Conservation (phyloP, 2,888 invertebrate genomes). For the Tenthredo livida region DNA sequence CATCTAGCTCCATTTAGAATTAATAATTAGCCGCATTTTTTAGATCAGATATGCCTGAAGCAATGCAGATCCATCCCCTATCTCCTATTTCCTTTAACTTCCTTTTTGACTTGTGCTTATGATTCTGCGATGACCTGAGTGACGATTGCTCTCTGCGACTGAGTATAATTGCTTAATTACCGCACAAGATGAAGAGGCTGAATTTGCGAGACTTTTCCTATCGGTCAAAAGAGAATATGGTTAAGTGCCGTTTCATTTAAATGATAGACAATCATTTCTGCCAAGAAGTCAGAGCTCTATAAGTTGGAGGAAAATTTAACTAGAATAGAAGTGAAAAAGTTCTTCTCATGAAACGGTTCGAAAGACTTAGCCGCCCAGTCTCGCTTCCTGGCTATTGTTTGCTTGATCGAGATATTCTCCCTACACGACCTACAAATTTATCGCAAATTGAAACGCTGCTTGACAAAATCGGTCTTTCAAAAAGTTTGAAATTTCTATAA, state of each 20-base stretch:
- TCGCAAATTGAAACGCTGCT: slow-evolving; percentile 38
- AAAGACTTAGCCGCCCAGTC: not conserved
- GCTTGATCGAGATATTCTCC: slow-evolving; percentile 38
- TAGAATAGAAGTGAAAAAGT: slow-evolving; percentile 11
- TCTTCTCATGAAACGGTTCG: slow-evolving; percentile 10
- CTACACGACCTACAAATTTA: slow-evolving; percentile 26
- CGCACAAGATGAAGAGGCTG: not conserved
- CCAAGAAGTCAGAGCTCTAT: slow-evolving; percentile 2
- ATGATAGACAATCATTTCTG: not conserved
- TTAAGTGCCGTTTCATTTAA: not conserved
- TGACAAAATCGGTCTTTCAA: slow-evolving; percentile 27
- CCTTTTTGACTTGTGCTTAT: not conserved
- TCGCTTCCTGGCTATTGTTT: slow-evolving; percentile 27
- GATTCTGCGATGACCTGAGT: not conserved
- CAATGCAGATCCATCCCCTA: not conserved
- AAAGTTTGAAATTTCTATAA: slow-evolving; percentile 8
- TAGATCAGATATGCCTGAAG: not conserved
- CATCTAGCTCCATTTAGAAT: not conserved
- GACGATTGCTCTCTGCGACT: not conserved
- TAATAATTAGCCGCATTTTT: not conserved
- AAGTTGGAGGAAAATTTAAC: slow-evolving; percentile 8
- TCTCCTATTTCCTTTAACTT: too few relatives aligned
- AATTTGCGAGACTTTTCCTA: not conserved
- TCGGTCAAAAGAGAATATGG: not conserved
- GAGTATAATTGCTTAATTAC: not conserved